Percentiles rank a stretch among this genome's conserved stretches.
These are phyloP conservation scores for Dissostichus mawsoni DNA, from an alignment of 2,113 vertebrate genomes.

Conservation along the genomic window DNA sequence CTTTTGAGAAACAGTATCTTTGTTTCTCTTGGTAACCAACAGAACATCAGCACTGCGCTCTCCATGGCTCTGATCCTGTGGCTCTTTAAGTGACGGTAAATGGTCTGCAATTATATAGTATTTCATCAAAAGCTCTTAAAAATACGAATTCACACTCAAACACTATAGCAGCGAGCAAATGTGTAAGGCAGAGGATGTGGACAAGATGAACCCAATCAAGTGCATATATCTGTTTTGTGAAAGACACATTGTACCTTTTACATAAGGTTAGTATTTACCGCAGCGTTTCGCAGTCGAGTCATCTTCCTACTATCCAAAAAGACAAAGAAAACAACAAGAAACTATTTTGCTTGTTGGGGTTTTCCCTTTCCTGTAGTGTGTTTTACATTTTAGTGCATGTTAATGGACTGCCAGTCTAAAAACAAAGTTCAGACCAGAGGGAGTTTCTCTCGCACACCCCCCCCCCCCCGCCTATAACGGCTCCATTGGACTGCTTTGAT, in stretches of 20 bases:
- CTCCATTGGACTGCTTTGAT: too few relatives aligned
- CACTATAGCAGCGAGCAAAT: background rate
- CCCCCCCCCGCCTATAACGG: too few relatives aligned
- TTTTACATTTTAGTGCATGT: too few relatives aligned
- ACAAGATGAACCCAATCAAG: background rate
- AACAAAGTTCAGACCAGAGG: too few relatives aligned
- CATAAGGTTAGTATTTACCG: too few relatives aligned
- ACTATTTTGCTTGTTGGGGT: background rate
- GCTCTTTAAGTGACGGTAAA: slow-evolving; percentile 4
- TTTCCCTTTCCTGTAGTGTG: background rate
- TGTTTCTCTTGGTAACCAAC: background rate
- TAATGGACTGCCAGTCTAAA: too few relatives aligned
- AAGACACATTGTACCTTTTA: too few relatives aligned
- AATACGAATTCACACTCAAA: background rate
- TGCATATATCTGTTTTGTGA: too few relatives aligned
- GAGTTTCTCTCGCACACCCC: too few relatives aligned
- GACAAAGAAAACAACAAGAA: background rate
- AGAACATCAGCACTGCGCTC: background rate
- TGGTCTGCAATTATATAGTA: background rate
- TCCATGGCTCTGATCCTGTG: slow-evolving; percentile 48
- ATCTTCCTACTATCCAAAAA: too few relatives aligned
- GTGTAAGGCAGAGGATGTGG: background rate
- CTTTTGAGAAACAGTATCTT: background rate
- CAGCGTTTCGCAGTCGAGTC: too few relatives aligned
- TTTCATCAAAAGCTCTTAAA: background rate